Evolutionary conservation across 2,888 invertebrate genomes (phyloP).

Genomic region (Darwinula stevensoni): DNA sequence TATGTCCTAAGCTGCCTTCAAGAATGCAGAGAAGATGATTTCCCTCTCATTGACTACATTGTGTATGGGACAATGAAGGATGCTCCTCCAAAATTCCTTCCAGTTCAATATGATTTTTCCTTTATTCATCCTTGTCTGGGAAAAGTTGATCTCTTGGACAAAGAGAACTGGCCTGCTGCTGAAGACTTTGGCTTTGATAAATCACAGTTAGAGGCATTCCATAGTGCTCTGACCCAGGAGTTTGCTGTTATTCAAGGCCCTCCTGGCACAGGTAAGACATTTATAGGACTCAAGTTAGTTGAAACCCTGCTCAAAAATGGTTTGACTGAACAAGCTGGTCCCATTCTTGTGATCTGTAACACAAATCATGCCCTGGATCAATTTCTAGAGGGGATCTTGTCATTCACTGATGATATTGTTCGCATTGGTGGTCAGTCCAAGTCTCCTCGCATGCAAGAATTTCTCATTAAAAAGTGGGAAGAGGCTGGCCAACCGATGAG

Average conservation of each 20-base stretch:
- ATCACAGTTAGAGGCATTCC: constrained; percentile 12
- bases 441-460: not conserved
- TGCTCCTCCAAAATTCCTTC: constrained; percentile 18
- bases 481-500: no score
- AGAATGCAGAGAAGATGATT: constrained; percentile 21
- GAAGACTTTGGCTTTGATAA: constrained; percentile 11
- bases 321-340: no score
- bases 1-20: constrained; percentile 39
- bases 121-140: not conserved
- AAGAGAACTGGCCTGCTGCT: constrained; percentile 7
- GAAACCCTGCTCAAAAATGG: constrained; percentile 29
- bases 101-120: constrained; percentile 4
- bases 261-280: constrained; percentile 65
- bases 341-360: constrained; percentile 45
- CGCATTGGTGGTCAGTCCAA: constrained; percentile 38
- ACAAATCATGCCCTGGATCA: constrained; percentile 69
- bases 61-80: constrained; percentile 20
- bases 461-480: not conserved
- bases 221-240: constrained; percentile 11
- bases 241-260: constrained; percentile 25
- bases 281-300: constrained; percentile 40
- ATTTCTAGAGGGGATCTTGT: constrained; percentile 36
- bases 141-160: no score
- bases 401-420: constrained; percentile 26
- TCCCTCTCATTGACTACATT: constrained; percentile 37